These are phyloP conservation scores for Microplitis manilae DNA, from an alignment of 2,888 invertebrate species.

Conservation along the genomic window DNA sequence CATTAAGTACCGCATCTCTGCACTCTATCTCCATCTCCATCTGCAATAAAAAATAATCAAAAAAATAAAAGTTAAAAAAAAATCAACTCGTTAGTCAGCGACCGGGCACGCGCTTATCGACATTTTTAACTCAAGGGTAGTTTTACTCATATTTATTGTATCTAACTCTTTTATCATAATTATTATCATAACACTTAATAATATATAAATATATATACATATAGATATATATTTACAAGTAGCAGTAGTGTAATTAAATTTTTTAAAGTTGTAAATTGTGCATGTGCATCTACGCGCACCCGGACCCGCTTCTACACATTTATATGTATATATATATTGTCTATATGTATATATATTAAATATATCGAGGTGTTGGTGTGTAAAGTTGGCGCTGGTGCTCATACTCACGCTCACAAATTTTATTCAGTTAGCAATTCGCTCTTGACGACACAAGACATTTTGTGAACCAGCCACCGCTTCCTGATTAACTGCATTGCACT, in stretches of 20 bases:
- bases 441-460: not conserved
- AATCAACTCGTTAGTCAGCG: slow-evolving; percentile 4
- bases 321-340: not conserved
- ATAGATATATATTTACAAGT: not conserved
- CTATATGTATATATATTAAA: not conserved
- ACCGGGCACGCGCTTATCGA: slow-evolving; percentile 28
- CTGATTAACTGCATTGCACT: not conserved
- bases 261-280: not conserved
- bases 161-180: not conserved
- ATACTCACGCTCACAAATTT: not conserved
- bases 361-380: not conserved
- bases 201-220: not conserved
- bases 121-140: slow-evolving; percentile 27
- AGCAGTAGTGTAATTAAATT: not conserved
- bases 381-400: not conserved
- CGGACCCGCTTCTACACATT: not conserved
- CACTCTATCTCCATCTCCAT: not conserved
- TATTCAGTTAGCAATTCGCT: not conserved
- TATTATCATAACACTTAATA: not conserved
- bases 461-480: not conserved
- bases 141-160: slow-evolving; percentile 6
- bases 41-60: slow-evolving; percentile 14
- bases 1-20: not conserved
- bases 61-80: not conserved
- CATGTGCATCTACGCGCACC: not conserved